Base-by-base conservation (phyloP, 2,888 invertebrate species). In the Ephialtes manifestator region DNA sequence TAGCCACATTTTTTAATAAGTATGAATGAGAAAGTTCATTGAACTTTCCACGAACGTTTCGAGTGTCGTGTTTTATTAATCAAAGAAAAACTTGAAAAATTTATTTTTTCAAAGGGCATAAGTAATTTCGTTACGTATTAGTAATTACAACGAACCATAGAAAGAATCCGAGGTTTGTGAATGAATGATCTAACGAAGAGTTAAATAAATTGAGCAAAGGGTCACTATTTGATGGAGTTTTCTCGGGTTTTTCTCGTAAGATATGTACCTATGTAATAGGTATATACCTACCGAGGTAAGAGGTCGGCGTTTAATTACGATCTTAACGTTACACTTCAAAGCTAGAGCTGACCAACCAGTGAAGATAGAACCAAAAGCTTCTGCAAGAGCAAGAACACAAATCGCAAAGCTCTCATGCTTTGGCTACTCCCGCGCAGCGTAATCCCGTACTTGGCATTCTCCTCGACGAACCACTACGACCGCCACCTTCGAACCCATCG, bases 251-350 rank as follows among this genome's bases (percentile, higher is more conserved):
- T 35, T 1, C 4, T 1, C 15, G 13, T n/a, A 2, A 13, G 18
- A 18, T 1, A 35, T 18, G 10, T 31, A 65, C 39, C 8, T n/a
- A 35, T 35, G n/a, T 18, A 20, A 18, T 46, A 20, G 11, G 2
- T 20, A 4, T 20, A 4, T 13, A 24, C n/a, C 13, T 67, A 67
- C 24, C 43, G 13, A 20, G 15, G 65, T 39, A 65, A 24, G 7
- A 24, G 11, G 18, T 67, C 15, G 43, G 75, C 82, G 85, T 86
- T 87, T 89, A 90, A 90, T 91, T 89, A 87, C 81, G 87, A 87
- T 84, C 87, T 88, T 86, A 87, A 89, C 90, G 89, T 90, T 84
- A 71, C 63, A 82, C 82, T 85, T 86, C 86, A 88, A 90, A 90
- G 88, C 86, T 65, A 75, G 48, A 68, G 24, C 28, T 35, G 60